Evolutionary conservation across 2,888 invertebrate genomes (phyloP).

Genomic region (Trilocha varians): DNA sequence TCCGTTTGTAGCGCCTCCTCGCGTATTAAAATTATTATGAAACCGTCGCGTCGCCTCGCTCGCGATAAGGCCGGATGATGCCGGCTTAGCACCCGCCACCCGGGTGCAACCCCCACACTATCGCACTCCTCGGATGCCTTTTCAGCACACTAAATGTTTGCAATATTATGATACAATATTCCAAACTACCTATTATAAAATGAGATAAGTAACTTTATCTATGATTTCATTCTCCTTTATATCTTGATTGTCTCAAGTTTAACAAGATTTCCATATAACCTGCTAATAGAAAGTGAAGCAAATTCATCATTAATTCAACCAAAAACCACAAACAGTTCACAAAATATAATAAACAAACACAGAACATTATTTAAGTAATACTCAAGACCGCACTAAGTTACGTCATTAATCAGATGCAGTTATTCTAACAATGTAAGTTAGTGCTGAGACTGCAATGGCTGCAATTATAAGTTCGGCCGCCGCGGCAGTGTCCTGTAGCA

Average conservation of each 20-base stretch:
- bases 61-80: constrained; percentile 61
- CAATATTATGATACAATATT: background rate
- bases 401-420: constrained; percentile 62
- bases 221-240: too few species aligned
- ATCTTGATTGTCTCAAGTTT: too few species aligned
- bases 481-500: constrained; percentile 57
- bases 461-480: constrained; percentile 71
- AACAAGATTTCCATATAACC: too few species aligned
- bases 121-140: constrained; percentile 55
- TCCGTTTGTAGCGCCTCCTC: constrained; percentile 31
- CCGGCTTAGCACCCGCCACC: constrained; percentile 49
- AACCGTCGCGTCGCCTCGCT: constrained; percentile 38
- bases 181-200: too few species aligned
- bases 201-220: too few species aligned
- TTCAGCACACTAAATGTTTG: constrained; percentile 24
- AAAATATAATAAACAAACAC: too few species aligned
- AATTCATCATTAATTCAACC: too few species aligned
- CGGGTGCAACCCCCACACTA: constrained; percentile 37
- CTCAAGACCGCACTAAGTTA: constrained; percentile 20
- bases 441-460: constrained; percentile 66
- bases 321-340: too few species aligned
- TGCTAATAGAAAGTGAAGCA: too few species aligned
- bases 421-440: constrained; percentile 64
- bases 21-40: constrained; percentile 71
- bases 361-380: background rate